phyloP scores from a whole-genome alignment of 2,113 vertebrate genomes.

The Theristicus caerulescens region DNA sequence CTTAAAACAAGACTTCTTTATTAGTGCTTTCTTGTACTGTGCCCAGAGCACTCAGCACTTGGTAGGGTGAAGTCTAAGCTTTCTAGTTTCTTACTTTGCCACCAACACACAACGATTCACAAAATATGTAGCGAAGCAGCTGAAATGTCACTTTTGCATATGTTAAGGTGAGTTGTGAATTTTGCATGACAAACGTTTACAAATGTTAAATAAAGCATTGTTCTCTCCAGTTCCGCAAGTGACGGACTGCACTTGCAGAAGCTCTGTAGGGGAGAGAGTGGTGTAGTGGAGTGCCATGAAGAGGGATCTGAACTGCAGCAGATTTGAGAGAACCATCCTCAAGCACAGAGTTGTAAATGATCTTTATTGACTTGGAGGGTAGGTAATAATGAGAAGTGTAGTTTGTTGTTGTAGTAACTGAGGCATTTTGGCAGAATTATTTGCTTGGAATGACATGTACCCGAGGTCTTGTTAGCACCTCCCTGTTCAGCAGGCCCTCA shows the following conservation, averaged over 20 bases:
- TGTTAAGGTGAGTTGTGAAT: background rate
- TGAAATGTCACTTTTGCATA: background rate
- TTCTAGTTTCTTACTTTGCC: background rate
- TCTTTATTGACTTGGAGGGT: background rate
- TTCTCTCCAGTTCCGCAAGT: background rate
- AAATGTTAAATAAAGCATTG: background rate
- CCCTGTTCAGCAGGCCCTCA: background rate
- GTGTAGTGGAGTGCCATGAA: background rate
- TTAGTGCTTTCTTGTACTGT: background rate
- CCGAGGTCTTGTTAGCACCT: background rate
- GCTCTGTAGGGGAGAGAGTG: background rate
- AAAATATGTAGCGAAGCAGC: background rate
- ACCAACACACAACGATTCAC: background rate
- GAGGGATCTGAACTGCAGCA: background rate
- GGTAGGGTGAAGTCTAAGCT: background rate
- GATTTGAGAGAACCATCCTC: background rate
- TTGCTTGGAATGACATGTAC: background rate
- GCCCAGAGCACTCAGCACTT: background rate
- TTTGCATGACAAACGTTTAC: background rate
- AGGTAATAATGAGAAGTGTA: background rate
- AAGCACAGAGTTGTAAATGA: background rate
- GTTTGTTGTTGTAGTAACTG: background rate
- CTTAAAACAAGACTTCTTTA: background rate
- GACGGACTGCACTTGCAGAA: background rate
- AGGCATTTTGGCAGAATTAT: background rate